Evolutionary conservation across 2,888 invertebrate genomes (phyloP), one percentile per base, ranked within the genome.

Genomic region (Sinopyrophorus schimmeli): DNA sequence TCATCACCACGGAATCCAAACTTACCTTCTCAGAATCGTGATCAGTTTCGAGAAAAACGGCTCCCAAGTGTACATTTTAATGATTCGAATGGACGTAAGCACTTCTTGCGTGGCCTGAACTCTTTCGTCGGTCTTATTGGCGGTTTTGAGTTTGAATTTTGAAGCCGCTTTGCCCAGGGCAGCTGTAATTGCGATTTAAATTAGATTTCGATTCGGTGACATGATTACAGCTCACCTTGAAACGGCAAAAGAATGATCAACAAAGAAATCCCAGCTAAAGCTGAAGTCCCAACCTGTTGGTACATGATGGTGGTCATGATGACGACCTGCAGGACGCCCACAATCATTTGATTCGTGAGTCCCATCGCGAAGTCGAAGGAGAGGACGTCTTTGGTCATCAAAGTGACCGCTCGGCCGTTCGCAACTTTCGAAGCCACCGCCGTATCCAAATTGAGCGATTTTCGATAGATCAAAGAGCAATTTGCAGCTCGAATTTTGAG

Each of bases 41-140:
- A 91, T 84, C 5, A 89, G 74, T 37, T 82, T 78, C 1, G 86
- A 84, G 65, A 92, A 92, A 0, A 89, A 87, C 57, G 81, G 82
- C 35, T 60, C 60, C 60, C 58, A 57, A 7, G 80, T 77, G 60
- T 80, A 85, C 80, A 81, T 80, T 67, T 84, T 83, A 50, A 83
- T 80, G 53, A 88, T 89, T 74, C 90, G 84, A 76, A 95, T 93
- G 35, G 92, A 93, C 52, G 81, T 81, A 9, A 31, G 11, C 18
- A 18, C 18, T 77, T 95, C 94, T 67, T 87, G 90, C 89, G 94
- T 93, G 31, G 92, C 79, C 37, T 89, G 82, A 34, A 94, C 86
- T 50, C 95, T 79, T 57, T 85, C 84, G 72, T 94, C 94, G 0
- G 93, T 92, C 65, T 85, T 77, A 10, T 23, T 14, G 15, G 39